These are phyloP conservation scores for Pristionchus entomophagus DNA, from an alignment of 2,888 invertebrate species.

Conservation along the genomic window DNA sequence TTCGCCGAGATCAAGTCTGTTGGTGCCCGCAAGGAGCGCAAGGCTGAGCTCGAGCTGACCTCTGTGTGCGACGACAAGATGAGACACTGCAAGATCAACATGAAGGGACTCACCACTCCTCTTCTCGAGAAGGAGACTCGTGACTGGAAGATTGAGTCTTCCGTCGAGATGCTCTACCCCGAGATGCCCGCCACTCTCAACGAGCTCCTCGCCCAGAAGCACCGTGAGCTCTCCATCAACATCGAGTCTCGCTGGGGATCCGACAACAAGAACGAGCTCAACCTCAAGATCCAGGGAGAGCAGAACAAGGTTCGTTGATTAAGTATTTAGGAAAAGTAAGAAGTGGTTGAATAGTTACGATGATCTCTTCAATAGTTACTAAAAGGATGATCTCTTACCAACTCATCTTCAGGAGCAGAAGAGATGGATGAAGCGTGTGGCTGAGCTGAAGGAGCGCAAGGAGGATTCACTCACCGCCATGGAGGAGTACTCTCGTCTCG, in stretches of 20 bases:
- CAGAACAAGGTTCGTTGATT: constrained; percentile 47
- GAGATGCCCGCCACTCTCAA: constrained; percentile 55
- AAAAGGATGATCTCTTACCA: too few relatives aligned
- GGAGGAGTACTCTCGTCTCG: constrained; percentile 55
- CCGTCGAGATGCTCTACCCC: constrained; percentile 54
- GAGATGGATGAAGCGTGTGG: constrained; percentile 56
- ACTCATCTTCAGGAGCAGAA: constrained; percentile 52
- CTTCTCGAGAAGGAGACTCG: constrained; percentile 52
- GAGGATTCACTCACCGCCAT: too few relatives aligned
- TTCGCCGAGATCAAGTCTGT: constrained; percentile 16
- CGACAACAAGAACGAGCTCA: constrained; percentile 46
- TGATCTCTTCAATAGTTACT: background rate
- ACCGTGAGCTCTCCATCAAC: constrained; percentile 53
- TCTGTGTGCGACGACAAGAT: constrained; percentile 51
- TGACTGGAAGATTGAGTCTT: background rate
- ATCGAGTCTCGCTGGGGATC: constrained; percentile 34
- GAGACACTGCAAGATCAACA: constrained; percentile 51
- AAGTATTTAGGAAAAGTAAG: background rate
- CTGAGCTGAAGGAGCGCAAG: constrained; percentile 53
- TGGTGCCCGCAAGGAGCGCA: constrained; percentile 31
- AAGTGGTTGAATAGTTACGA: background rate
- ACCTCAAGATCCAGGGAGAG: constrained; percentile 42
- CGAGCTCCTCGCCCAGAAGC: constrained; percentile 57
- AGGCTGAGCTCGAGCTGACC: constrained; percentile 50
- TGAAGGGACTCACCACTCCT: constrained; percentile 9